Evolutionary conservation across 2,888 invertebrate genomes (phyloP).

Genomic region (Xestia xanthographa): DNA sequence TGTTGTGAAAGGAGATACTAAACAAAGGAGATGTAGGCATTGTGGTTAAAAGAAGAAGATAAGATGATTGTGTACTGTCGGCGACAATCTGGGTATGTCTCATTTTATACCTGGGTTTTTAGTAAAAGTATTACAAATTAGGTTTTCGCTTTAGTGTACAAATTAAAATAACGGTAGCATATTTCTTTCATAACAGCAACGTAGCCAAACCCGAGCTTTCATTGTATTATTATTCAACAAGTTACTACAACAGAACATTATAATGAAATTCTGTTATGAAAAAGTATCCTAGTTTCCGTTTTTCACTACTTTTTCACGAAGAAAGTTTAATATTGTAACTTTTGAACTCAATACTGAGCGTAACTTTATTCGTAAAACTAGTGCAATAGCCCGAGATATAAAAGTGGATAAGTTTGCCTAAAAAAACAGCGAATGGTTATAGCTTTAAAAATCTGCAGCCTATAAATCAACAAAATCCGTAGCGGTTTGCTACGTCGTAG

Average conservation of each 20-base stretch:
- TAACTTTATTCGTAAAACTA: slow-evolving; percentile 39
- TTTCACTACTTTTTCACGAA: slow-evolving; percentile 28
- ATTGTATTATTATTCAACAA: slow-evolving; percentile 7
- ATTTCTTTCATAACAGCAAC: neutral
- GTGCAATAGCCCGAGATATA: slow-evolving; percentile 14
- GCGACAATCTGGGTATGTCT: neutral
- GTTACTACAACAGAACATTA: neutral
- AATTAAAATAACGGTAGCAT: neutral
- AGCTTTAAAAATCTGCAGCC: neutral
- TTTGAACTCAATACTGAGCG: slow-evolving; percentile 43
- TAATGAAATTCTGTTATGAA: slow-evolving; percentile 22
- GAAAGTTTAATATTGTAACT: slow-evolving; percentile 53
- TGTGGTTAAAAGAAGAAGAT: no score
- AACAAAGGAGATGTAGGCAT: no score
- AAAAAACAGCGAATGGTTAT: neutral
- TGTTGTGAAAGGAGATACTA: no score
- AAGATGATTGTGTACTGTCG: no score
- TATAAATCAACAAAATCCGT: neutral
- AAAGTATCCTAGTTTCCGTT: slow-evolving; percentile 24
- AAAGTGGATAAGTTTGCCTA: neutral
- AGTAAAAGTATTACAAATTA: neutral
- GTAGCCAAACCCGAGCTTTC: neutral
- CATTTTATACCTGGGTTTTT: neutral
- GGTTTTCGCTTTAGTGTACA: no score
- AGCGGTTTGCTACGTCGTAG: neutral